A percentile compares a stretch with the other conserved stretches of the same genome.
Conservation (phyloP, 1,140 invertebrate species). For the Rhyzopertha dominica region DNA sequence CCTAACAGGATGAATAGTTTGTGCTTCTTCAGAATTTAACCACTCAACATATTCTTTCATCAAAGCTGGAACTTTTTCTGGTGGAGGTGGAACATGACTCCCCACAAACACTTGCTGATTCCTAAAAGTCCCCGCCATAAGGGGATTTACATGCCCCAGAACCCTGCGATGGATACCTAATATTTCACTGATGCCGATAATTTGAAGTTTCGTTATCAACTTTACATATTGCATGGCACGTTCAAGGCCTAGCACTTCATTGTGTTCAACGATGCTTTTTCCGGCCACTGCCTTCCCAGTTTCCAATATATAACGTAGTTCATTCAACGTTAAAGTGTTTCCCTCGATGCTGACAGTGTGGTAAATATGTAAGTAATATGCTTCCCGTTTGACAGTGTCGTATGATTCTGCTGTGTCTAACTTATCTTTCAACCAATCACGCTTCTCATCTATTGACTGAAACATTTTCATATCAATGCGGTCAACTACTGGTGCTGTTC, state of each 20-base stretch:
- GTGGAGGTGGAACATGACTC: slow-evolving; percentile 81
- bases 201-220: slow-evolving; percentile 66
- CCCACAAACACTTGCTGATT: slow-evolving; percentile 66
- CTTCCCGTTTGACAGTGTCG: slow-evolving; percentile 84
- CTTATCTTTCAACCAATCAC: slow-evolving; percentile 73
- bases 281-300: slow-evolving; percentile 88
- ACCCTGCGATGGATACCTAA: slow-evolving; percentile 90
- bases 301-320: slow-evolving; percentile 89
- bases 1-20: slow-evolving; percentile 82
- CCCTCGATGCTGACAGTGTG: slow-evolving; percentile 96
- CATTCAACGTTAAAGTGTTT: slow-evolving; percentile 91
- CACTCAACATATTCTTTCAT: slow-evolving; percentile 88
- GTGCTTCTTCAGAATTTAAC: slow-evolving; percentile 82
- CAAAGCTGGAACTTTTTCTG: slow-evolving; percentile 69
- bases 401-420: slow-evolving; percentile 75
- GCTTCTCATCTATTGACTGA: slow-evolving; percentile 78
- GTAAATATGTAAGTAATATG: slow-evolving; percentile 94
- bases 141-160: slow-evolving; percentile 87
- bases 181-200: slow-evolving; percentile 78
- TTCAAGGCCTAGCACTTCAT: slow-evolving; percentile 92
- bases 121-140: slow-evolving; percentile 78
- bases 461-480: slow-evolving; percentile 79
- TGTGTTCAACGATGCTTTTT: slow-evolving; percentile 94
- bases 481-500: slow-evolving; percentile 84
- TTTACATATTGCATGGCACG: slow-evolving; percentile 95